Evolutionary conservation across 2,113 vertebrate species (phyloP), one percentile per base, ranked within the genome.

Genomic region (Apistogramma diplotaenia): DNA sequence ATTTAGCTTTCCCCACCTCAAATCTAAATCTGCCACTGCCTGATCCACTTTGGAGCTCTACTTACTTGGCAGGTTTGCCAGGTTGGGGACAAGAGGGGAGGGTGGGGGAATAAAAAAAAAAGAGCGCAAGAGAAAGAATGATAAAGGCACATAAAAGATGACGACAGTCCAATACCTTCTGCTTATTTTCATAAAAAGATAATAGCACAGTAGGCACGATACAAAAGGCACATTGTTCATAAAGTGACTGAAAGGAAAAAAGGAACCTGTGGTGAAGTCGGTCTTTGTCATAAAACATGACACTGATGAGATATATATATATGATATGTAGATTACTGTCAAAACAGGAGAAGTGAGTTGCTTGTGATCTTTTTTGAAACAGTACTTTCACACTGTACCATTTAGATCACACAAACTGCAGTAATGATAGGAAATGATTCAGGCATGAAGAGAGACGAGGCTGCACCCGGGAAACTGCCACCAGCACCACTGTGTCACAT

Each of bases 111-210:
- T 4, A 79, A 40, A 80, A 35, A 71, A 27, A 74, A 65, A 0
- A 62, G 62, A 78, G 78, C 11, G 77, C 4, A 31, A 43, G 74
- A 78, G 81, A 83, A 82, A 21, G 67, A 59, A 82, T 2, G 88
- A 92, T 89, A 91, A 89, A 91, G 87, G 82, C 72, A 85, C 71
- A 87, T 87, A 92, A 93, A 91, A 92, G 85, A 88, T 82, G 85
- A 87, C 58, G 84, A 87, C 83, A 83, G 85, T 75, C 74, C 80
- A 78, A 76, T 78, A 49, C 76, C 76, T 78, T 88, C 54, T 76
- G 87, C 90, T 90, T 91, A 90, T 90, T 93, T 93, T 92, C 91
- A 94, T 93, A 88, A 91, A 92, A 87, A 85, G 85, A 93, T 91
- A 91, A 92, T 83, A 59, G 82, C 56, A 49, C 62, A 40, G 79